Percentiles rank a stretch among this genome's conserved stretches.
phyloP scores from a whole-genome alignment of 2,113 vertebrate species.

The Haemorhous mexicanus region DNA sequence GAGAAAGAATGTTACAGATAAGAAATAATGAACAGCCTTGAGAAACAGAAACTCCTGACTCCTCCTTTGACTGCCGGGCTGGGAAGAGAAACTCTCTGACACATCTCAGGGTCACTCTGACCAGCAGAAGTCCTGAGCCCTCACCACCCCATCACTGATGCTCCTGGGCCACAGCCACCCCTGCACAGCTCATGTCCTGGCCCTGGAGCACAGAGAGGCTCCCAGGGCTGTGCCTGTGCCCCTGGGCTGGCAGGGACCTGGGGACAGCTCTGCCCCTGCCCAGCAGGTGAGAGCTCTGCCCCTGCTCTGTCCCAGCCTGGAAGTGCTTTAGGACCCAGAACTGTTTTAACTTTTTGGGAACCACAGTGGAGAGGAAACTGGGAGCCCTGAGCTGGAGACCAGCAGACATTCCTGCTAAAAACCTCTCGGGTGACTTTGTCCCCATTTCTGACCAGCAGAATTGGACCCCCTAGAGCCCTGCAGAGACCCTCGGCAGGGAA shows the following conservation, averaged over 20 bases:
- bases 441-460: background rate
- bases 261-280: background rate
- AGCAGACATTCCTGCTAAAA: background rate
- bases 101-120: too few relatives aligned
- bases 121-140: too few relatives aligned
- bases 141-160: too few relatives aligned
- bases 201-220: background rate
- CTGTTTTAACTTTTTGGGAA: background rate
- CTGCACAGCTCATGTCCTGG: background rate
- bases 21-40: too few relatives aligned
- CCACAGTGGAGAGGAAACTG: rapidly evolving
- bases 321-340: background rate
- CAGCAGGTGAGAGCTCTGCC: background rate
- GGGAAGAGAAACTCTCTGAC: too few relatives aligned
- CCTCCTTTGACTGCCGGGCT: too few relatives aligned
- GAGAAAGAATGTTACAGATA: too few relatives aligned
- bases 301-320: background rate
- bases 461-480: background rate
- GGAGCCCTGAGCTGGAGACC: background rate
- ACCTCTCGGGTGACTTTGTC: background rate
- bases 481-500: background rate
- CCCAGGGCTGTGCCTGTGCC: background rate
- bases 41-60: too few relatives aligned
- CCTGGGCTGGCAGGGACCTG: background rate
- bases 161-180: rapidly evolving